phyloP scores from a whole-genome alignment of 2,113 vertebrate species.

The Symphodus melops region DNA sequence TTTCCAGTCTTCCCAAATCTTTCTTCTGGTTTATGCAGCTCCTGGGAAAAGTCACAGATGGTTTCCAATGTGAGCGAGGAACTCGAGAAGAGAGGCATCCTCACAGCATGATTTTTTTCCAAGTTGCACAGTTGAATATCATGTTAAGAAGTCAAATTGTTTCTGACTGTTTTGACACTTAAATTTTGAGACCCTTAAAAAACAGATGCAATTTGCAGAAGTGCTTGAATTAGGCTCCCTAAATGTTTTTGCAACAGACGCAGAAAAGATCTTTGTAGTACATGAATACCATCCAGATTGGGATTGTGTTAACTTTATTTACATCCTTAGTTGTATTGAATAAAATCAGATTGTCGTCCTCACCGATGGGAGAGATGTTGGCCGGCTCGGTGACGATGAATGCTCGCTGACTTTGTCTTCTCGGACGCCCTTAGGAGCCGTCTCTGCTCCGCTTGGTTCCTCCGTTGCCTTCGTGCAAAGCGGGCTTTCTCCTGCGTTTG shows the following conservation, averaged over 20 bases:
- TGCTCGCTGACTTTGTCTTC: constrained; percentile 26
- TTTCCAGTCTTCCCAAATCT: constrained; percentile 27
- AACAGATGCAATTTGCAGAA: too few species aligned
- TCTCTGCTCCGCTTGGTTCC: neutral
- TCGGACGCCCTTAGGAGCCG: constrained; percentile 1
- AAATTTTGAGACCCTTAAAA: neutral
- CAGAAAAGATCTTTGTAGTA: neutral
- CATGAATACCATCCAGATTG: neutral
- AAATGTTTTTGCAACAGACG: too few species aligned
- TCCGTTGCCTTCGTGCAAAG: constrained; percentile 1
- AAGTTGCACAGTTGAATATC: too few species aligned
- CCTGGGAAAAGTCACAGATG: constrained; percentile 37
- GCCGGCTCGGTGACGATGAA: constrained; percentile 54
- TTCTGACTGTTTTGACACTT: neutral
- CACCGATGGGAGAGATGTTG: constrained; percentile 76
- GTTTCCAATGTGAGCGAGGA: neutral
- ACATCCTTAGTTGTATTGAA: neutral
- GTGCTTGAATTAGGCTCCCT: too few species aligned
- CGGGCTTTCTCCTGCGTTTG: neutral
- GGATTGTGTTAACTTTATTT: too few species aligned
- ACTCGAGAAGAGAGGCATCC: neutral
- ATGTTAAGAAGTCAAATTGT: too few species aligned
- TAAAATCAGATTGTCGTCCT: constrained; percentile 10
- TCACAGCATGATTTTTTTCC: too few species aligned
- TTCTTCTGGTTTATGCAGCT: constrained; percentile 65